A percentile compares a stretch with the other conserved stretches of the same genome.
Evolutionary conservation across 2,113 vertebrate species (phyloP).

Genomic region (Malurus cyaneus): DNA sequence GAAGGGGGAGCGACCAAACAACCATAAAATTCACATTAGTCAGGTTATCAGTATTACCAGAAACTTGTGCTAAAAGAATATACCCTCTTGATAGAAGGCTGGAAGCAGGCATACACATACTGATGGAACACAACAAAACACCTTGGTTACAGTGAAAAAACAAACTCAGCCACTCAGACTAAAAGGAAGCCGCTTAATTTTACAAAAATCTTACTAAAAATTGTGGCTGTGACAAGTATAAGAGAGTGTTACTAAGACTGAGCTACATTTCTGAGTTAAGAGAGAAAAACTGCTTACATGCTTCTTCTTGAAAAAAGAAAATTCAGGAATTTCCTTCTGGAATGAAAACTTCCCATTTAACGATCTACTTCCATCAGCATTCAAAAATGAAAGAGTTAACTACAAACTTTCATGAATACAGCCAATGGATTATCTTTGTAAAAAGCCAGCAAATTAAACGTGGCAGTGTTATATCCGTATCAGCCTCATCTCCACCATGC

Average conservation of each 20-base stretch:
- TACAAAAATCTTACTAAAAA: not conserved
- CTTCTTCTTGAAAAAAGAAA: not conserved
- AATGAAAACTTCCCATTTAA: not conserved
- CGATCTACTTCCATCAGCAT: not conserved
- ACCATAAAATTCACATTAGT: not conserved
- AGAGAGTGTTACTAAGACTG: not conserved
- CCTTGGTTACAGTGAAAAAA: not conserved
- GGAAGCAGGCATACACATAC: not conserved
- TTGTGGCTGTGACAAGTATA: no score
- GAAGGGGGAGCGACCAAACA: rapidly evolving
- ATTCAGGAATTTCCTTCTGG: not conserved
- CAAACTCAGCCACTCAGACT: not conserved
- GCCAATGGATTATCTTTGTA: not conserved
- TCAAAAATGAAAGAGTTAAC: not conserved
- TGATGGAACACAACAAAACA: not conserved
- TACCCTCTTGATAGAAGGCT: not conserved
- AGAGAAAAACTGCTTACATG: not conserved
- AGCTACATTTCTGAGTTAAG: not conserved
- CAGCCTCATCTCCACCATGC: not conserved
- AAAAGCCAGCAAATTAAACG: not conserved
- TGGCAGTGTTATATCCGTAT: not conserved
- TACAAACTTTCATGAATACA: not conserved
- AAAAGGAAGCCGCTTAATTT: not conserved
- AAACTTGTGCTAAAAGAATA: not conserved
- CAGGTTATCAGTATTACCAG: not conserved